Percentiles rank a stretch among this genome's conserved stretches.
Evolutionary conservation across 2,113 vertebrate genomes (phyloP).

Genomic region (Pandion haliaetus): DNA sequence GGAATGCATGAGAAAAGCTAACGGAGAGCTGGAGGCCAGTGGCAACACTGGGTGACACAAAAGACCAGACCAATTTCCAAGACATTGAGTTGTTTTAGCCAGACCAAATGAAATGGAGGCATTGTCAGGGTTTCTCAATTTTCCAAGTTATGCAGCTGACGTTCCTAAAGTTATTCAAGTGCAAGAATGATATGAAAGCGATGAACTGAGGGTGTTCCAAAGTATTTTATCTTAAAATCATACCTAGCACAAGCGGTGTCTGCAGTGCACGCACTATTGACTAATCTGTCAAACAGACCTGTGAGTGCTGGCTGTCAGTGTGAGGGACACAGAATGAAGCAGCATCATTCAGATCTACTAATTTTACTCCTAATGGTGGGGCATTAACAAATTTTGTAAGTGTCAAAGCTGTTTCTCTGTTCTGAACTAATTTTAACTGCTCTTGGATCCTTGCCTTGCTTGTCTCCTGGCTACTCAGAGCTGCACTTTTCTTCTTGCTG

Average conservation of each 20-base stretch:
- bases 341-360: not conserved
- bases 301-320: not conserved
- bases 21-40: not conserved
- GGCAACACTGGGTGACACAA: not conserved
- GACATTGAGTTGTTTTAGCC: not conserved
- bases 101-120: not conserved
- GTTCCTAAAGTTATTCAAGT: not conserved
- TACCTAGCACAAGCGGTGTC: not conserved
- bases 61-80: not conserved
- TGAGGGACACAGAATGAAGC: not conserved
- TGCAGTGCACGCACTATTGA: not conserved
- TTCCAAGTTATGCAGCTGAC: not conserved
- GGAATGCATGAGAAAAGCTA: slow-evolving; percentile 13
- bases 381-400: not conserved
- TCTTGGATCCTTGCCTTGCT: not conserved
- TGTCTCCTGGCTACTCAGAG: not conserved
- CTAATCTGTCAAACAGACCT: not conserved
- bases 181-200: not conserved
- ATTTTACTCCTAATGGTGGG: not conserved
- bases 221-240: not conserved
- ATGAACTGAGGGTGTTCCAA: not conserved
- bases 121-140: not conserved
- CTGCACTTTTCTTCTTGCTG: not conserved
- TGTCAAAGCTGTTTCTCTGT: not conserved
- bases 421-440: not conserved